Base-by-base conservation (phyloP, 2,113 vertebrate species). In the Macrotis lagotis region DNA sequence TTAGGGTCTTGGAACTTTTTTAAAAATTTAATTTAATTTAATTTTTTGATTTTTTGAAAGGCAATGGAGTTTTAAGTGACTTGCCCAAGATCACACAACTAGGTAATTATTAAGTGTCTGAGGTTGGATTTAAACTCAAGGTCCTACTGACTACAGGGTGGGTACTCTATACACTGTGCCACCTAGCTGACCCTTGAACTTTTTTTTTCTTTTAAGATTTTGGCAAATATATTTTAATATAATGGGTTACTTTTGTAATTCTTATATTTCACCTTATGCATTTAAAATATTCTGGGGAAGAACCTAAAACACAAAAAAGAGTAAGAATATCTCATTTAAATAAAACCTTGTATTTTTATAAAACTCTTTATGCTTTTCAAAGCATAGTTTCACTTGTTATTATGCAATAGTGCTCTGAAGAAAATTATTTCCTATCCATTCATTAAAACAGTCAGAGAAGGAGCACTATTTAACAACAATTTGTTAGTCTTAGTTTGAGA, bases 261-360 rank as follows among this genome's bases (percentile, higher is more conserved):
- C 7, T 24, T 44, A 7, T 83, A 22, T 19, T 83, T 83, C 6
- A 83, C 6, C 8, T 83, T 22, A 22, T 83, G n/a, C 1, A 83
- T 83, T n/a, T 44, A 83, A 83, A 74, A 83, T 66, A n/a, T 83
- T 83, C 16, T 83, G 66, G 66, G 6, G 7, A 83, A 22, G n/a
- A 16, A n/a, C 0, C 6, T 0, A 22, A 24, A n/a, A 44, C n/a
- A 83, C 16, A 44, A 83, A 83, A 83, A 44, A 44, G n/a, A 3
- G 44, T 83, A 83, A 83, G 66, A 44, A 83, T 22, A 16, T 44
- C n/a, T 24, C 19, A 83, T 83, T 83, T 83, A 44, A 83, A 83
- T 83, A 83, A 83, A 44, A 83, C 11, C 52, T 94, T 22, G 4
- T 97, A 90, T 96, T 91, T 94, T 96, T 97, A 50, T 95, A 93